These are phyloP conservation scores for Poeciliopsis turneri DNA, from an alignment of 2,797 vertebrate species.

Conservation along the genomic window DNA sequence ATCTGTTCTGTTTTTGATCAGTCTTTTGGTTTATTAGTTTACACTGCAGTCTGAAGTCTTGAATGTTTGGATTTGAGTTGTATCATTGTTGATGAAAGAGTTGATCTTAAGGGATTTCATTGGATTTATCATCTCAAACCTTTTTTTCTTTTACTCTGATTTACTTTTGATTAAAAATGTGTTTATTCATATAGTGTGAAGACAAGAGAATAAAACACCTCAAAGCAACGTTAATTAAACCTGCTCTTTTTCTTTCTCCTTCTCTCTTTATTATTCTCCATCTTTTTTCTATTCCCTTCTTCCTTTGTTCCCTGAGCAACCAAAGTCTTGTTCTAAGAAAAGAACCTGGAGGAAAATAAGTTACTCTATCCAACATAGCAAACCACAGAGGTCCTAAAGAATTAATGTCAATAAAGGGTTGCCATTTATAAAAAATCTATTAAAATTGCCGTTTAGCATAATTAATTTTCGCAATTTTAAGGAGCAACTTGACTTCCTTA, in stretches of 20 bases:
- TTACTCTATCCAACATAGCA: not conserved
- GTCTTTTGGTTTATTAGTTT: not conserved
- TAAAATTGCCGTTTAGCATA: not conserved
- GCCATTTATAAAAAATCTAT: not conserved
- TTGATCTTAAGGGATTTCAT: not conserved
- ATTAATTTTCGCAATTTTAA: not conserved
- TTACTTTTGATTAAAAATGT: not conserved
- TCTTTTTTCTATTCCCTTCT: not conserved
- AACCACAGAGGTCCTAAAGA: constrained; percentile 1
- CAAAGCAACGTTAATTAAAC: not conserved
- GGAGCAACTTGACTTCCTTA: not conserved
- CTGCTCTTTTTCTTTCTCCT: not conserved
- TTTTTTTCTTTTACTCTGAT: not conserved
- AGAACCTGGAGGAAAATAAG: not conserved
- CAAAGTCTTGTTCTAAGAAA: not conserved
- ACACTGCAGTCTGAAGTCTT: not conserved
- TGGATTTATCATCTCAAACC: not conserved
- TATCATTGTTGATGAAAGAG: not conserved
- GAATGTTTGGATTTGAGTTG: not conserved
- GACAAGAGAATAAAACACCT: not conserved
- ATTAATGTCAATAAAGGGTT: not conserved
- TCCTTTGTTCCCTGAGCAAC: not conserved
- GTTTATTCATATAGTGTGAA: not conserved
- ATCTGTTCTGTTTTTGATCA: not conserved
- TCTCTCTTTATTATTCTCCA: not conserved